Evolutionary conservation across 2,797 vertebrate species (phyloP), one percentile per base, ranked within the genome.

Genomic region (Pteronotus mesoamericanus): DNA sequence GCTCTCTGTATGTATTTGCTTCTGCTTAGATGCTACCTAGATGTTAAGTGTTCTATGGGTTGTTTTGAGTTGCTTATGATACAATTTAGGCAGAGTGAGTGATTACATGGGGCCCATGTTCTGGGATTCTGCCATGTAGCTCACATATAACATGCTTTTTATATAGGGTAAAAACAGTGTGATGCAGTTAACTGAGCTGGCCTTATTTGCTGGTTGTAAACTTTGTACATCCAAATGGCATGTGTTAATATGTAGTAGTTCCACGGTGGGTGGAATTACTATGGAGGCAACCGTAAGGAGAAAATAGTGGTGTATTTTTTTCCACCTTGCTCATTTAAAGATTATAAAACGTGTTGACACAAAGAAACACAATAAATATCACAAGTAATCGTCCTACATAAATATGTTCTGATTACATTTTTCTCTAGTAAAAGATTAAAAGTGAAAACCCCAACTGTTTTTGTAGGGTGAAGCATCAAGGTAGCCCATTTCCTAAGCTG

Each of bases 191-290:
- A 19, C 79, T 32, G 24, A 26, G 46, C 51, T 18, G 0, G 22
- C 16, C 75, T 37, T 29, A 1, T 29, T n/a, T n/a, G 21, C 29
- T 39, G n/a, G 15, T 16, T 14, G 29, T 29, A 34, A 39, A 53
- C 59, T 46, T 26, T 9, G 11, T 12, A 9, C 32, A 24, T 34
- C 9, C 3, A 19, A 0, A 0, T 7, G 1, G 59, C 8, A 1
- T 2, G 0, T 37, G 19, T 14, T 61, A 15, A 29, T 59, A 18
- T 32, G 55, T 29, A 14, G 34, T n/a, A 16, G 15, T 84, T 44
- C 32, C 44, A 18, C 46, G 11, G 37, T 32, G 68, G n/a, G 39
- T 16, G 11, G 59, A n/a, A 6, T 42, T 16, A 9, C 68, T 18
- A 15, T 26, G 39, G 22, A 72, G 37, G 68, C 5, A 24, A 1